Base-by-base conservation (phyloP, 2,113 vertebrate genomes). In the Rhinogobius similis region DNA sequence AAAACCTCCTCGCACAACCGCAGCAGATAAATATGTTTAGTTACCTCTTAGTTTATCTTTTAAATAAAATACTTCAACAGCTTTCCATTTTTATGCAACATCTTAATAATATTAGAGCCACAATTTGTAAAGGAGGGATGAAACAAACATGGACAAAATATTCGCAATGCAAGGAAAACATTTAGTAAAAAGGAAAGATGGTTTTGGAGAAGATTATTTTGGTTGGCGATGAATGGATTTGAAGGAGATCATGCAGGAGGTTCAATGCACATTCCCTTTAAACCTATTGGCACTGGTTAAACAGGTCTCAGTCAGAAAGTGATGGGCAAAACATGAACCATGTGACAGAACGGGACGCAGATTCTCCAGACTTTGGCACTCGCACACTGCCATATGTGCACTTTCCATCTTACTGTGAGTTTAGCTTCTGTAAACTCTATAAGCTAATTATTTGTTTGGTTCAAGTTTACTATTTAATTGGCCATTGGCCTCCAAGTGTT, bases 51-150 rank as follows among this genome's bases (percentile, higher is more conserved):
- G 92, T 90, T 94, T 95, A 89, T 92, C 91, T 89, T 94, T 95
- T 95, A 96, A 98, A 97, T 97, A 97, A 96, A 98, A 93, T 94
- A 94, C 91, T 96, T 93, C 93, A 93, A 94, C 95, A 92, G 77
- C 91, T 89, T 88, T 90, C 82, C 92, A 94, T 87, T 95, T 85
- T 94, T 88, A 87, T 88, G 93, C 93, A 94, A 95, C 92, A 94
- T 92, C 91, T 94, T 90, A 82, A 91, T 75, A 88, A 7, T 85
- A 65, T 84, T 81, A 76, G 78, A 89, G 83, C 77, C 80, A 89
- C 85, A 84, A 83, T 86, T 82, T 70, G 68, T 89, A 93, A 92
- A 61, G 93, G 95, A 94, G 90, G 91, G 89, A 87, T 91, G 93
- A 56, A 68, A 81, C 82, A 72, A 75, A 79, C 39, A 68, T 74